Evolutionary conservation across 1,140 invertebrate genomes (phyloP), one percentile per base, ranked within the genome.

Genomic region (Tetragnatha versicolor): DNA sequence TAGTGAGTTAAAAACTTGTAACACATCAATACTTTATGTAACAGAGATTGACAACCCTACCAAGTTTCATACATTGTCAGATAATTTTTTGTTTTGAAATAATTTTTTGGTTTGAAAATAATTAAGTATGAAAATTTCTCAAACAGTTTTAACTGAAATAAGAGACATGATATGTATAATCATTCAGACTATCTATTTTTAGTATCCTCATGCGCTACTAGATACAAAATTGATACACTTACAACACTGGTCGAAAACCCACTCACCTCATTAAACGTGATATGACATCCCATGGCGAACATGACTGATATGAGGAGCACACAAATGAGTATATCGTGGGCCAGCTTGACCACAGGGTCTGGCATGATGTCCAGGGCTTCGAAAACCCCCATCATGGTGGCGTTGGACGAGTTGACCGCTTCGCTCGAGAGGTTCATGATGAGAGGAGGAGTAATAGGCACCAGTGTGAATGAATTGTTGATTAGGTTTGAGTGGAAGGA

Each of bases 211-310:
- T 29, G 51, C 22, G 6, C 22, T 53, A 22, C 25, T 53, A 20
- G 20, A 25, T 12, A 3, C 10, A 22, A 7, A 53, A 53, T n/a
- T 27, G 25, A 10, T 20, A 53, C 1, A 20, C 12, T 53, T 25
- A 22, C n/a, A 1, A 17, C 20, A 39, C 25, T 1, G 2, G 14
- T 10, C 7, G 49, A 33, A 47, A 14, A 9, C 0, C 47, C 14
- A 78, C 79, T 45, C 29, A 80, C 79, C 37, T 80, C 70, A 49
- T 55, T 49, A 73, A 17, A 75, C 25, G 53, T 82, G 17, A 84
- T 84, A 12, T 82, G 81, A n/a, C 81, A 81, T 42, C 84, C 84
- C 82, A 84, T 83, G 10, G 82, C 83, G 42, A 84, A 81, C 84
- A 84, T 84, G n/a, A 84, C 83, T 2, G 83, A 79, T 0, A 83